Conservation (phyloP, 2,797 vertebrate genomes). For the Macropus fuliginosus region DNA sequence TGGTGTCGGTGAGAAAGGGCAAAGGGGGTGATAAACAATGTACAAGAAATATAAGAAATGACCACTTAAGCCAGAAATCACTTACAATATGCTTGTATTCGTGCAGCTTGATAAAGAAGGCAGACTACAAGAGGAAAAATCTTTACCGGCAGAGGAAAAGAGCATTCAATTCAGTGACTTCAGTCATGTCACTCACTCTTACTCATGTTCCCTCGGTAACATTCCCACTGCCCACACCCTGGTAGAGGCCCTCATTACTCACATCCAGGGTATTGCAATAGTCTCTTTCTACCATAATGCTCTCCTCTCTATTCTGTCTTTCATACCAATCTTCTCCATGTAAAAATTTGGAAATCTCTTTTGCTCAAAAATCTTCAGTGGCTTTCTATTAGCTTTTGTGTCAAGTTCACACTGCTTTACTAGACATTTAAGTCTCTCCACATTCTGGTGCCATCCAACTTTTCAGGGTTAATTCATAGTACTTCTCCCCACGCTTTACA, state of each 20-base stretch:
- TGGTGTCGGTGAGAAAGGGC: neutral
- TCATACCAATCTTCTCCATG: neutral
- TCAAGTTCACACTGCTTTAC: neutral
- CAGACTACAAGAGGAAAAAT: neutral
- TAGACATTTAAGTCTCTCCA: neutral
- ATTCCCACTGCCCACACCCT: neutral
- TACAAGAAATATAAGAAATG: slow-evolving; percentile 19
- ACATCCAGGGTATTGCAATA: neutral
- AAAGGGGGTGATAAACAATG: neutral
- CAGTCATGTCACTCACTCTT: neutral
- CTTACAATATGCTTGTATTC: slow-evolving; percentile 1
- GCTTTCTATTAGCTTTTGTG: neutral
- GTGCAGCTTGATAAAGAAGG: slow-evolving; percentile 15
- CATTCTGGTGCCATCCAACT: neutral
- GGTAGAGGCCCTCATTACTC: neutral
- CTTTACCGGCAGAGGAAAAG: neutral
- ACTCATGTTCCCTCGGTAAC: neutral
- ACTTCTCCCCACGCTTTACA: neutral
- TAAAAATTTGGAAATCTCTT: neutral
- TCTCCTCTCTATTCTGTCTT: neutral
- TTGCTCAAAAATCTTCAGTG: neutral
- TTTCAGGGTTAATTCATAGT: neutral
- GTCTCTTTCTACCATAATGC: neutral
- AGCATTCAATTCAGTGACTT: neutral
- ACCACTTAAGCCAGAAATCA: neutral